Evolutionary conservation across 2,888 invertebrate species (phyloP).

Genomic region (Meteorus colon): DNA sequence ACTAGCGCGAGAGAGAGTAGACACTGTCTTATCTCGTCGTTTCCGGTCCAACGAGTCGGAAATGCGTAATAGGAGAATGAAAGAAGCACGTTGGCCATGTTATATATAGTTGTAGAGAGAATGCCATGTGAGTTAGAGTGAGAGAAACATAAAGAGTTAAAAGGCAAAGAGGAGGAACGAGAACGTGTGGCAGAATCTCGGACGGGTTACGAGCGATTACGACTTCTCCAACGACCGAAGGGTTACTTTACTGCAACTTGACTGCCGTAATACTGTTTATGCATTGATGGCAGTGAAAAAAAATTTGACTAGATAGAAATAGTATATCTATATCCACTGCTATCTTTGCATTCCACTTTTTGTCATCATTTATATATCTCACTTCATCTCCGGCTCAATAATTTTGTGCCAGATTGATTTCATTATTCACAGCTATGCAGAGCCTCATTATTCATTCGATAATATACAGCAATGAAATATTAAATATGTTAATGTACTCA

Average conservation of each 20-base stretch:
- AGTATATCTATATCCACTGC: background rate
- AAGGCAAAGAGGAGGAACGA: slow-evolving; percentile 11
- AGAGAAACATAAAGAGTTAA: slow-evolving; percentile 53
- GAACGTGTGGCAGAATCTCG: slow-evolving; percentile 41
- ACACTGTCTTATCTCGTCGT: slow-evolving; percentile 71
- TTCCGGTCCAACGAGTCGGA: slow-evolving; percentile 73
- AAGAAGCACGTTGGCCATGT: slow-evolving; percentile 53
- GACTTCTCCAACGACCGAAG: slow-evolving; percentile 39
- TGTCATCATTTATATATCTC: background rate
- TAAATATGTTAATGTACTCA: background rate
- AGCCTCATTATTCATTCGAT: background rate
- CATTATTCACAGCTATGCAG: background rate
- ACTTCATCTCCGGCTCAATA: background rate
- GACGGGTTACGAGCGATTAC: slow-evolving; percentile 43
- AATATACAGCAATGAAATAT: background rate
- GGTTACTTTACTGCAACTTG: slow-evolving; percentile 42
- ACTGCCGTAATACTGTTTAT: slow-evolving; percentile 15
- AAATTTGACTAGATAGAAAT: background rate
- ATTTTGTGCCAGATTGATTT: background rate
- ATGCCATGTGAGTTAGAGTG: slow-evolving; percentile 46
- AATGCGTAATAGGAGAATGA: slow-evolving; percentile 71
- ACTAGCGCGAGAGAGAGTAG: slow-evolving; percentile 47
- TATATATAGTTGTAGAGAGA: slow-evolving; percentile 29
- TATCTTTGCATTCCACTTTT: background rate
- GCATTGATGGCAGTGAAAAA: slow-evolving; percentile 8